Base-by-base conservation (phyloP, 2,888 invertebrate species). In the Heliconius hortense region DNA sequence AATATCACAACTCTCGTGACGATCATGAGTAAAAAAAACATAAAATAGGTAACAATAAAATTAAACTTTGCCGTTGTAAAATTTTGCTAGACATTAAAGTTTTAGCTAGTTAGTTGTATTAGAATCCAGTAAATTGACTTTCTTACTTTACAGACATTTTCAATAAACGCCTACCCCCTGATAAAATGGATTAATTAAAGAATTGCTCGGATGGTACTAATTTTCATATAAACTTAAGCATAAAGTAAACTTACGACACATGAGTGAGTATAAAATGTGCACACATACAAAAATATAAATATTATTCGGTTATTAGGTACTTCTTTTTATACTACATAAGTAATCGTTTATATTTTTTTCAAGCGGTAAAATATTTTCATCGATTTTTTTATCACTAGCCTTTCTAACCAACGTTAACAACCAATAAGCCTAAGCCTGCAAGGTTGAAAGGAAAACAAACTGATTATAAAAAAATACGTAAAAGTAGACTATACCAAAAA, bases 1-100 rank as follows among this genome's bases (percentile, higher is more conserved):
- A 82, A 78, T 83, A 84, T 84, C 84, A 84, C 84, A 84, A 82
- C 78, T 80, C 77, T 73, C 70, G 81, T 82, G 80, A 82, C 76
- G 66, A 31, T 73, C 71, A 43, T 75, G 69, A 73, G 64, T 64
- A 68, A 69, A 66, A 70, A 69, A 53, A 15, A 8, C 66, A 31
- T 28, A 4, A 53, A 63, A 1, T 35, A 24, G 35, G 4, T 28
- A 63, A 31, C 7, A 13, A 10, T 24, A 15, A 66, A 66, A 35
- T 15, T 2, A 66, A 63, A n/a, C 0, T 24, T 24, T 66, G 15
- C 64, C 4, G n/a, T 39, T 39, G 18, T 39, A 15, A n/a, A 35
- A 64, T 64, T 13, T 64, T 39, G 13, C 11, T 18, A 24, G 39
- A 39, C 56, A n/a, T 10, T 10, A 56, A n/a, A n/a, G 1, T n/a